Evolutionary conservation across 1,140 invertebrate species (phyloP).

Genomic region (Papilio polytes): DNA sequence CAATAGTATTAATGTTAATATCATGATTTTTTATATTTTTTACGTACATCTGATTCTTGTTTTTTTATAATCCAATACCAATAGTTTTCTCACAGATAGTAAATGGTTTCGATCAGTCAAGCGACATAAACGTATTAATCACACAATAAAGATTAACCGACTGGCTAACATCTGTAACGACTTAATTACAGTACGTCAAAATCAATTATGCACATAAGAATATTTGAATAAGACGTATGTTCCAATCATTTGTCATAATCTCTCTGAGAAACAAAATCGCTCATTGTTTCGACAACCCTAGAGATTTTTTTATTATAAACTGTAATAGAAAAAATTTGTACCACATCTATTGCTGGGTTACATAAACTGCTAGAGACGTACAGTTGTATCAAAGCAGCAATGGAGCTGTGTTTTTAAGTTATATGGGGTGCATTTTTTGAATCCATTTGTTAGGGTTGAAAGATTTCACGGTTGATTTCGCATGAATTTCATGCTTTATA

Average conservation of each 20-base stretch:
- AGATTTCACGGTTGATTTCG: slow-evolving; percentile 68
- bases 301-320: slow-evolving; percentile 23
- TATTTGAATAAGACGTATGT: slow-evolving; percentile 75
- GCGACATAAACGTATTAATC: slow-evolving; percentile 68
- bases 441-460: slow-evolving; percentile 44
- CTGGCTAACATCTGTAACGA: slow-evolving; percentile 64
- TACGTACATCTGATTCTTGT: background rate
- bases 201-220: slow-evolving; percentile 68
- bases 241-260: slow-evolving; percentile 66
- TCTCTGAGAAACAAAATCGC: slow-evolving; percentile 44
- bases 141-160: slow-evolving; percentile 60
- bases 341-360: slow-evolving; percentile 38
- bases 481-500: slow-evolving; percentile 53
- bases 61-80: background rate
- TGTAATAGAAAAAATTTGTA: slow-evolving; percentile 15
- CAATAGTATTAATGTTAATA: too few relatives aligned
- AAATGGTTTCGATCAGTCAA: slow-evolving; percentile 58
- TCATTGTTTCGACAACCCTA: slow-evolving; percentile 42
- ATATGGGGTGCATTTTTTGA: slow-evolving; percentile 20
- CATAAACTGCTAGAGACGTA: background rate
- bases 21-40: background rate
- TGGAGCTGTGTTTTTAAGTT: background rate
- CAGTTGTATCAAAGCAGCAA: background rate
- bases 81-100: slow-evolving; percentile 60
- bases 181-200: slow-evolving; percentile 76